phyloP scores from a whole-genome alignment of 1,140 invertebrate species.

The Frieseomelitta varia region DNA sequence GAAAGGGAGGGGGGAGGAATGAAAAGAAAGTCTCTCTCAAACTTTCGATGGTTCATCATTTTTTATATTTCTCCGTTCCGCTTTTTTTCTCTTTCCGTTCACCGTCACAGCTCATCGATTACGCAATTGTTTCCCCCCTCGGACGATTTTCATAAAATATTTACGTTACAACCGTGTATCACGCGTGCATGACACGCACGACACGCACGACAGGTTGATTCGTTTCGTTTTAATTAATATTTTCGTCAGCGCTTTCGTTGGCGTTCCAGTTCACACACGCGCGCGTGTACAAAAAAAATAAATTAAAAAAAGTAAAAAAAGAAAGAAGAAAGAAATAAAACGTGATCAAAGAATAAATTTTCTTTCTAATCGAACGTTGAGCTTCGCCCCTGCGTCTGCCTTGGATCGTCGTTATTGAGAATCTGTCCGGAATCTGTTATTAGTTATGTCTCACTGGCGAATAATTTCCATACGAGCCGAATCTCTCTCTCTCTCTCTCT shows the following conservation, averaged over 20 bases:
- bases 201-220: too few relatives aligned
- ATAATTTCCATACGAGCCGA: conserved; percentile 44
- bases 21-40: neutral
- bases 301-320: too few relatives aligned
- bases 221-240: conserved; percentile 3
- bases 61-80: neutral
- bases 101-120: neutral
- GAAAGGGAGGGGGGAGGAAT: too few relatives aligned
- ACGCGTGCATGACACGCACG: too few relatives aligned
- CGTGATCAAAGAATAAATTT: conserved; percentile 21
- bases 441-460: conserved; percentile 61
- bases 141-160: neutral
- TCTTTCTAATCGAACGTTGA: conserved; percentile 57
- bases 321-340: neutral
- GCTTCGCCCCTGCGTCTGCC: conserved; percentile 29
- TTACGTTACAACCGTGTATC: too few relatives aligned
- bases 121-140: too few relatives aligned
- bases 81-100: neutral
- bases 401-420: conserved; percentile 54
- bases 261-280: neutral
- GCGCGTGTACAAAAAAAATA: neutral
- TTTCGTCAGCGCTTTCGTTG: neutral
- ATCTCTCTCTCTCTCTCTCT: neutral
- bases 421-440: conserved; percentile 51
- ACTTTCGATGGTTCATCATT: neutral